Conservation (phyloP, 2,888 invertebrate genomes). For the Dasypogon diadema region DNA sequence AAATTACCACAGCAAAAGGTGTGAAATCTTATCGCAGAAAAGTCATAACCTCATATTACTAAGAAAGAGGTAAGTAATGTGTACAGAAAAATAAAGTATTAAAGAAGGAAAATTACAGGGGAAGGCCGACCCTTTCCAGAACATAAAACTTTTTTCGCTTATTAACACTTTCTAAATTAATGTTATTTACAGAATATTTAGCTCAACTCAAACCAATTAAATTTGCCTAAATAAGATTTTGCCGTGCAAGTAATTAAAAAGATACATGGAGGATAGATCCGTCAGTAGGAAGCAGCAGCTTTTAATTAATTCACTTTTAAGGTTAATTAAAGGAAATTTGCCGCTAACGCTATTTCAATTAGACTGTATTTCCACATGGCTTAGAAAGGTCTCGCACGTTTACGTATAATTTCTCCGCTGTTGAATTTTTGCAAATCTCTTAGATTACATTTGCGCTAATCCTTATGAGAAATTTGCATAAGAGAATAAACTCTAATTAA, state of each 20-base stretch:
- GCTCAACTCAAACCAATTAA: not conserved
- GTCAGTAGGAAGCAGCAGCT: not conserved
- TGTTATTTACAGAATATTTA: not conserved
- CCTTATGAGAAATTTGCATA: not conserved
- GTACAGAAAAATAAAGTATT: too few species aligned
- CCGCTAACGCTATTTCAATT: constrained; percentile 4
- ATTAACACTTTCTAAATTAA: not conserved
- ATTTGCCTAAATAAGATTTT: not conserved
- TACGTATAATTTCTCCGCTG: not conserved
- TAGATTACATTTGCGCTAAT: not conserved
- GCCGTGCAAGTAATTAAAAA: constrained; percentile 6
- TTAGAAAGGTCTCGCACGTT: not conserved
- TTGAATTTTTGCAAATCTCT: not conserved
- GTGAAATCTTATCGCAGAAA: too few species aligned
- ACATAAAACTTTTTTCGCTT: not conserved
- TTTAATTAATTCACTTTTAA: constrained; percentile 20
- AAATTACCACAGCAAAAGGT: too few species aligned
- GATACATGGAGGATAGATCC: constrained; percentile 5
- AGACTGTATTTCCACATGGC: not conserved
- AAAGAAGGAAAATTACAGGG: too few species aligned
- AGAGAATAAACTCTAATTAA: not conserved
- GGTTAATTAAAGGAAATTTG: constrained; percentile 7
- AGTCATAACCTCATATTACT: too few species aligned
- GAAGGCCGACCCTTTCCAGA: too few species aligned
- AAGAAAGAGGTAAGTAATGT: too few species aligned